These are phyloP conservation scores for Oplegnathus fasciatus DNA, from an alignment of 2,113 vertebrate genomes.

Conservation along the genomic window DNA sequence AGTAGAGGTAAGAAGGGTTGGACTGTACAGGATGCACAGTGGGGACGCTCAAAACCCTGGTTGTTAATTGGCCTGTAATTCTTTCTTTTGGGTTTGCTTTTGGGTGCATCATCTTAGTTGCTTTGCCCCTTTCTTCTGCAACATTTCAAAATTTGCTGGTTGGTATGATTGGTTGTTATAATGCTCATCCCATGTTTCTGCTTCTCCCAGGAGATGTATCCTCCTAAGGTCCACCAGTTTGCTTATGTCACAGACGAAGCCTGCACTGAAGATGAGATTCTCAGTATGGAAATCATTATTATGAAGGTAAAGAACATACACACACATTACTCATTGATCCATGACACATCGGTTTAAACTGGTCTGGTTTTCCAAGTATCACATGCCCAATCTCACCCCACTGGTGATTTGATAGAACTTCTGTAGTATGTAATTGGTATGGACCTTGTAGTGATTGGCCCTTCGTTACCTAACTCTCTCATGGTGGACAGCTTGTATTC, in stretches of 20 bases:
- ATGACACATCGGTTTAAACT: neutral
- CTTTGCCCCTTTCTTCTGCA: neutral
- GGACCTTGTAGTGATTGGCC: neutral
- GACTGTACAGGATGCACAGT: neutral
- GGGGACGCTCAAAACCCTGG: neutral
- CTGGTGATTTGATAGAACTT: neutral
- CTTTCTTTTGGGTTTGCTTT: neutral
- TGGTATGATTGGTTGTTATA: neutral
- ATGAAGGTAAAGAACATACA: slow-evolving; percentile 89
- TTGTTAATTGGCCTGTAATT: neutral
- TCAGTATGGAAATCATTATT: slow-evolving; percentile 95
- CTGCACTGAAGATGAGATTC: slow-evolving; percentile 95
- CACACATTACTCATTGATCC: neutral
- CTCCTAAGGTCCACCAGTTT: slow-evolving; percentile 96
- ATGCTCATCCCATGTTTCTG: neutral
- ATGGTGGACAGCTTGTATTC: neutral
- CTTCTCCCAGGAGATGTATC: slow-evolving; percentile 93
- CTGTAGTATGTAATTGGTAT: neutral
- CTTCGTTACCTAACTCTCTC: neutral
- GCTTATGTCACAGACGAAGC: slow-evolving; percentile 97
- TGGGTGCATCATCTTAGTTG: neutral
- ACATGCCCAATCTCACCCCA: neutral
- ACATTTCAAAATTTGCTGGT: accelerated
- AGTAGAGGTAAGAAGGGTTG: slow-evolving; percentile 86
- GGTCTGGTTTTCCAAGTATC: neutral